Conservation (phyloP, 2,797 vertebrate genomes). For the Bovichtus variegatus region DNA sequence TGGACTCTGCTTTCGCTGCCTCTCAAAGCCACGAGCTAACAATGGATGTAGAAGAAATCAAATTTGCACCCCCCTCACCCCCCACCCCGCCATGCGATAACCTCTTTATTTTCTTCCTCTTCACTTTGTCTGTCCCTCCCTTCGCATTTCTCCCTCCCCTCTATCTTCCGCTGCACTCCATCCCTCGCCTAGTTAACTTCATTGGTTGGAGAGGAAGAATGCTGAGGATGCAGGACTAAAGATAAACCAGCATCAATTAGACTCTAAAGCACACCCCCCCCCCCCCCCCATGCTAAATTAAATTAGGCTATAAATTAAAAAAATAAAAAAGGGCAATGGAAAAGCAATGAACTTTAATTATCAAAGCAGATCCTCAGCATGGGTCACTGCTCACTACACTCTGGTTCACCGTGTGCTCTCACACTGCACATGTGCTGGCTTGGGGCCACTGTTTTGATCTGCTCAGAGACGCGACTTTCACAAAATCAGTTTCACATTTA, state of each 20-base stretch:
- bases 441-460: conserved; percentile 34
- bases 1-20: conserved; percentile 62
- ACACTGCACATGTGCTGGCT: conserved; percentile 20
- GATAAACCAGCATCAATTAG: conserved; percentile 81
- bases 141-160: conserved; percentile 24
- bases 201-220: conserved; percentile 69
- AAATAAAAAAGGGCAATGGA: conserved; percentile 68
- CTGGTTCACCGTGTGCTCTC: conserved; percentile 25
- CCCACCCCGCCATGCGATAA: conserved; percentile 48
- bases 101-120: conserved; percentile 57
- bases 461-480: conserved; percentile 23
- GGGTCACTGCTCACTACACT: conserved; percentile 67
- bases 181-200: conserved; percentile 70
- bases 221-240: conserved; percentile 79
- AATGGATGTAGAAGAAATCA: conserved; percentile 76
- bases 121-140: conserved; percentile 20
- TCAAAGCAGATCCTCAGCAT: conserved; percentile 69
- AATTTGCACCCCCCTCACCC: conserved; percentile 63
- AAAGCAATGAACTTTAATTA: conserved; percentile 84
- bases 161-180: conserved; percentile 33
- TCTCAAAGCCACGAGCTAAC: conserved; percentile 72
- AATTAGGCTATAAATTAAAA: conserved; percentile 82
- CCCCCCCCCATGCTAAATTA: conserved; percentile 78
- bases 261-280: conserved; percentile 80
- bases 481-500: conserved; percentile 13